Conservation (phyloP, 2,797 vertebrate species). For the Petrocephalus sullivani region DNA sequence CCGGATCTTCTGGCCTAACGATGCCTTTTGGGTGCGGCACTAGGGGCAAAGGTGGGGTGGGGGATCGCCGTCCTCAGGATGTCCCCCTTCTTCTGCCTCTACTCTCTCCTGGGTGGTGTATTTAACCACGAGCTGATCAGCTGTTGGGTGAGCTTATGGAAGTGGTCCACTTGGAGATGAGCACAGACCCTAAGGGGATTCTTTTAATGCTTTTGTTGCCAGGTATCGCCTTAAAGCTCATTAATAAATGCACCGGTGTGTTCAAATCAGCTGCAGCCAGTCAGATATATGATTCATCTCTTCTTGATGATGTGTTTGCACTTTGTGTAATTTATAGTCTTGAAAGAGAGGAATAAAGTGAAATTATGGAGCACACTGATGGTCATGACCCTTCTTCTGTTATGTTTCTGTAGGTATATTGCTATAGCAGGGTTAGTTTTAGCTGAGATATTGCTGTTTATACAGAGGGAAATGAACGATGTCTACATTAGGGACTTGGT, state of each 20-base stretch:
- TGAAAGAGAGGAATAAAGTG: background rate
- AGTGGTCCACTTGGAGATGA: background rate
- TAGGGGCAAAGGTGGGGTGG: no score
- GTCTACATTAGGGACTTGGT: background rate
- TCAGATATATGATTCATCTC: background rate
- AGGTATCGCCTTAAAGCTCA: background rate
- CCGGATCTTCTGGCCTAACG: no score
- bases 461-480: background rate
- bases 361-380: background rate
- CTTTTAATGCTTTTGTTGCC: background rate
- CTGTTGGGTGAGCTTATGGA: no score
- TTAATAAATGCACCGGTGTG: background rate
- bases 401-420: background rate
- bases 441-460: background rate
- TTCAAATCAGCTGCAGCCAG: background rate
- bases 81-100: no score
- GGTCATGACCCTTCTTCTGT: background rate
- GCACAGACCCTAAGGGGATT: background rate
- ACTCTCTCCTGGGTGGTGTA: no score
- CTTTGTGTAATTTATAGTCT: background rate
- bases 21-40: no score
- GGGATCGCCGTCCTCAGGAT: no score
- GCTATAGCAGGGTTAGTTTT: background rate
- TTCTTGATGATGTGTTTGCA: background rate
- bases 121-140: no score